Percentiles rank a stretch among this genome's conserved stretches.
Conservation (phyloP, 37 sponge, comb jelly and placozoan genomes). For the Corticium candelabrum region DNA sequence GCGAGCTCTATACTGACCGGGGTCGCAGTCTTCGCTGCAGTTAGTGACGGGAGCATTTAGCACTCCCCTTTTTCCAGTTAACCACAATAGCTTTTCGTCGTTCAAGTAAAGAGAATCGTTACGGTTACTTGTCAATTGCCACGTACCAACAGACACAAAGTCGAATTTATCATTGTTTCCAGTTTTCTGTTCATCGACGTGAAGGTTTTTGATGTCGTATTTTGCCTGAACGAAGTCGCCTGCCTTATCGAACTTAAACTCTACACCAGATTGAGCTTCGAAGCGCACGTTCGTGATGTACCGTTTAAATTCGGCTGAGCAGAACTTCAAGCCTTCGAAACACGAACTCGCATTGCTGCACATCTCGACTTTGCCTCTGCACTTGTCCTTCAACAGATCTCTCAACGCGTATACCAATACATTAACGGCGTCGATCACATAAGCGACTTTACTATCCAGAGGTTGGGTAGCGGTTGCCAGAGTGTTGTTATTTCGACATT, state of each 20-base stretch:
- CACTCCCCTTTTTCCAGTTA: too few species aligned
- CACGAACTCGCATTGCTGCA: too few species aligned
- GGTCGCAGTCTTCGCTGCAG: too few species aligned
- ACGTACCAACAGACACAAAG: slow-evolving; percentile 15
- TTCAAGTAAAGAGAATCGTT: too few species aligned
- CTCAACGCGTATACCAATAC: slow-evolving; percentile 59
- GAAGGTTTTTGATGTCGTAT: slow-evolving; percentile 33
- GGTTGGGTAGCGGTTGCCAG: slow-evolving; percentile 8
- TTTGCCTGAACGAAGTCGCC: slow-evolving; percentile 40
- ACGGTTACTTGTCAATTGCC: neutral
- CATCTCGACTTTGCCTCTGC: slow-evolving; percentile 23
- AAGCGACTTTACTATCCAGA: slow-evolving; percentile 49
- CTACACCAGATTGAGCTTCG: slow-evolving; percentile 16
- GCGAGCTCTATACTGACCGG: too few species aligned
- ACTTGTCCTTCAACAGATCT: slow-evolving; percentile 44
- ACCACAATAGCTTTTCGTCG: too few species aligned
- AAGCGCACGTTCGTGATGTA: slow-evolving; percentile 35
- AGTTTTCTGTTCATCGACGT: neutral
- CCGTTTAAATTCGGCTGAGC: slow-evolving; percentile 11
- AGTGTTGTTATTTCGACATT: slow-evolving; percentile 2
- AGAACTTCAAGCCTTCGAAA: slow-evolving; percentile 1
- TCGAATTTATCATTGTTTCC: too few species aligned
- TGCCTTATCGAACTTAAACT: slow-evolving; percentile 39
- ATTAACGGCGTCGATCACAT: slow-evolving; percentile 79
- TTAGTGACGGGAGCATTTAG: too few species aligned